Percentiles rank a stretch among this genome's conserved stretches.
phyloP scores from a whole-genome alignment of 2,797 vertebrate species.

The Argya squamiceps region DNA sequence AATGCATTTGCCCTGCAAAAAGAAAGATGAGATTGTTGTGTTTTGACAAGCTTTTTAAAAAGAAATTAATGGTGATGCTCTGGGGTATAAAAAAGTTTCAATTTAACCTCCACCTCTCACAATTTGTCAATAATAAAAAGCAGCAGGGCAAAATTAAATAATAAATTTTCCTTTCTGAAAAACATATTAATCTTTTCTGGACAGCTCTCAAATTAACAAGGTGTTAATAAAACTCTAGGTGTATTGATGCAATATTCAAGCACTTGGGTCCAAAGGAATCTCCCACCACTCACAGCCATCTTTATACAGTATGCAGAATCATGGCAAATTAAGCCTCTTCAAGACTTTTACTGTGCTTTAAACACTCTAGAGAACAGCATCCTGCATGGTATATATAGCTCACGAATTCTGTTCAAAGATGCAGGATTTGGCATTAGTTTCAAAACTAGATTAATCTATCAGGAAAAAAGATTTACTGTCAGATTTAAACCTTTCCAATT shows the following conservation, averaged over 20 bases:
- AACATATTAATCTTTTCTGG: conserved; percentile 46
- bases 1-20: not conserved
- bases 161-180: conserved; percentile 48
- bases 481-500: not conserved
- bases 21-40: not conserved
- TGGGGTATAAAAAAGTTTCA: conserved; percentile 46
- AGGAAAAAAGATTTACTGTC: not conserved
- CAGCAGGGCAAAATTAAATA: conserved; percentile 64
- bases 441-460: not conserved
- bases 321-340: not conserved
- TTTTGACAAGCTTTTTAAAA: not conserved
- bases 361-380: not conserved
- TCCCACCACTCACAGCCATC: not conserved
- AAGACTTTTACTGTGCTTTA: not conserved
- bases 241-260: not conserved
- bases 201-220: conserved; percentile 63
- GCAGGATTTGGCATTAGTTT: not conserved
- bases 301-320: not conserved
- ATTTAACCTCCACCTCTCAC: conserved; percentile 24
- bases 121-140: conserved; percentile 59
- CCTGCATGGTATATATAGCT: not conserved
- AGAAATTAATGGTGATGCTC: conserved; percentile 22
- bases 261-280: not conserved
- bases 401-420: not conserved
- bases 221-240: conserved; percentile 59